Conservation (phyloP, 2,888 invertebrate species). For the Latrodectus elegans region DNA sequence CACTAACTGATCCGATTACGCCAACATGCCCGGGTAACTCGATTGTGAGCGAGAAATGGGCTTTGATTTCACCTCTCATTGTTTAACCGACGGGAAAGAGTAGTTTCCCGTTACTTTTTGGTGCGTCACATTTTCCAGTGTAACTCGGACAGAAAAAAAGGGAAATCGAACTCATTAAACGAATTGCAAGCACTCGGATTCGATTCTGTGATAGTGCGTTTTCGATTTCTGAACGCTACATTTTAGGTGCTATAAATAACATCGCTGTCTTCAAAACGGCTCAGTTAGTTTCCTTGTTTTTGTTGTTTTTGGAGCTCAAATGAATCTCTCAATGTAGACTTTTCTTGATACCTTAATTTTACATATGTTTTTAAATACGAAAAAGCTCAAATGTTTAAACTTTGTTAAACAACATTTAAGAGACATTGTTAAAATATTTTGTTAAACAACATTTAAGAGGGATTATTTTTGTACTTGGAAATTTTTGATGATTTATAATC, state of each 20-base stretch:
- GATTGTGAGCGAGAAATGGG: constrained; percentile 29
- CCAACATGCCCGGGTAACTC: constrained; percentile 30
- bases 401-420: too few relatives aligned
- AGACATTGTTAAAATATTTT: too few relatives aligned
- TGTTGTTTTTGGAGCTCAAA: too few relatives aligned
- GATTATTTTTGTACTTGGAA: too few relatives aligned
- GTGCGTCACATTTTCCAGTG: constrained; percentile 20
- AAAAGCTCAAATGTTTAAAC: too few relatives aligned
- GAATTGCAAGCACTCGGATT: constrained; percentile 24
- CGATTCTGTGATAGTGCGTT: not conserved
- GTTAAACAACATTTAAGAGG: too few relatives aligned
- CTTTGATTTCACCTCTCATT: constrained; percentile 19
- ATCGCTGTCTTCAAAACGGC: not conserved
- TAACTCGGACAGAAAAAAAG: constrained; percentile 29
- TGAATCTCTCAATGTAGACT: too few relatives aligned
- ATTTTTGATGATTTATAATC: too few relatives aligned
- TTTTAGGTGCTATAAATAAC: not conserved
- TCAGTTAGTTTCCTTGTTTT: too few relatives aligned
- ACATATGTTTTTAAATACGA: too few relatives aligned
- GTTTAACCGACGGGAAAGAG: constrained; percentile 32
- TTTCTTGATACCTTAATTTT: too few relatives aligned
- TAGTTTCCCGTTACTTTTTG: constrained; percentile 48
- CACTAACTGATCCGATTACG: constrained; percentile 17
- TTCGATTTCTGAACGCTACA: not conserved
- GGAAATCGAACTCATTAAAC: constrained; percentile 35